Conservation (phyloP, 2,888 invertebrate species). For the Spodoptera picta region DNA sequence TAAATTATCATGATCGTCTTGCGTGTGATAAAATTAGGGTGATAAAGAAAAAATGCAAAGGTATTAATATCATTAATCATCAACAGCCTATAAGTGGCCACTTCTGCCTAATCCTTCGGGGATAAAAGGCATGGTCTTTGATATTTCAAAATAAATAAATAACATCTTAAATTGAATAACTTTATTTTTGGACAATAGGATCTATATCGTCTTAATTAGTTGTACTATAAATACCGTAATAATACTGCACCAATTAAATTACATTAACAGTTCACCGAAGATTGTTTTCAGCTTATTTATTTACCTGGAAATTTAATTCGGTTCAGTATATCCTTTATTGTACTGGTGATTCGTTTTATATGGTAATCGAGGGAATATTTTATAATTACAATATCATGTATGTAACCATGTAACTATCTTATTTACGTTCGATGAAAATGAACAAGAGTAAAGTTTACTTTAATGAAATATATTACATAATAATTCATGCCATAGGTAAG, state of each 20-base stretch:
- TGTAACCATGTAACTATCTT: constrained; percentile 4
- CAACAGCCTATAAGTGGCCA: too few relatives aligned
- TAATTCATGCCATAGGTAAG: too few relatives aligned
- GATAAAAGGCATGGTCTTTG: too few relatives aligned
- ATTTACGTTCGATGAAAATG: neutral
- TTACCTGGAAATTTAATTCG: constrained; percentile 38
- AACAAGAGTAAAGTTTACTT: too few relatives aligned
- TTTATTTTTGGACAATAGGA: neutral
- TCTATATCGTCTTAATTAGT: neutral
- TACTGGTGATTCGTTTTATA: constrained; percentile 37
- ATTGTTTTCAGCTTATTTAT: constrained; percentile 31
- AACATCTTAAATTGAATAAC: too few relatives aligned
- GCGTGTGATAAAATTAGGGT: too few relatives aligned
- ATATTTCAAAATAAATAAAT: too few relatives aligned
- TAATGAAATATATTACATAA: too few relatives aligned
- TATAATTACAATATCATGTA: constrained; percentile 11
- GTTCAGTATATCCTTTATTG: constrained; percentile 24
- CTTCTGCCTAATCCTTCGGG: too few relatives aligned
- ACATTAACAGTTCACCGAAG: constrained; percentile 17
- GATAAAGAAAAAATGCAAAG: too few relatives aligned
- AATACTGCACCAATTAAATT: constrained; percentile 15
- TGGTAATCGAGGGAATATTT: constrained; percentile 23
- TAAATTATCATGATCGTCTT: too few relatives aligned
- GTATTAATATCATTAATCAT: too few relatives aligned
- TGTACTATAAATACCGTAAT: neutral